These are phyloP conservation scores for Ophiodon elongatus DNA, from an alignment of 2,113 vertebrate species.

Conservation along the genomic window DNA sequence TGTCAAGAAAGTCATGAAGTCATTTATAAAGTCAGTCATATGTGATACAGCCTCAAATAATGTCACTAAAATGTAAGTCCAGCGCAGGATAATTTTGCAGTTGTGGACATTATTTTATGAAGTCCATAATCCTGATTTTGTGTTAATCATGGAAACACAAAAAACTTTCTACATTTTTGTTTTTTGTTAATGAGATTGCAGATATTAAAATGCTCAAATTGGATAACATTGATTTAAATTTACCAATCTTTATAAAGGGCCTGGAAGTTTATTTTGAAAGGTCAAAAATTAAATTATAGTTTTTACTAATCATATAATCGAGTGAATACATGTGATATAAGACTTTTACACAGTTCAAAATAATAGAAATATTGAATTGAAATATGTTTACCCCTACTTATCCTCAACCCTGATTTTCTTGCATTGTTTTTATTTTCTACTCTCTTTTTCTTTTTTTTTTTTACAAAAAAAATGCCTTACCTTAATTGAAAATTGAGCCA, in stretches of 20 bases:
- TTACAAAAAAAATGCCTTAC: background rate
- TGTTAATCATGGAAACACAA: background rate
- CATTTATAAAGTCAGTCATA: background rate
- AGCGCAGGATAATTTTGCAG: no score
- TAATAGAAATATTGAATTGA: background rate
- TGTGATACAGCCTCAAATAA: background rate
- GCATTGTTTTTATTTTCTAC: background rate
- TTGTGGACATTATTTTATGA: background rate
- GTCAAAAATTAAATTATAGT: background rate
- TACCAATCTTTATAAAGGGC: background rate
- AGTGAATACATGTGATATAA: no score
- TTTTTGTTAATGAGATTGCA: background rate
- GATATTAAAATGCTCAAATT: background rate
- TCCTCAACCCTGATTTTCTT: background rate
- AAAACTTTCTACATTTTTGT: background rate
- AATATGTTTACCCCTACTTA: background rate
- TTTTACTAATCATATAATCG: background rate
- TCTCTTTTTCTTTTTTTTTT: background rate
- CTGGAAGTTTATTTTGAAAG: background rate
- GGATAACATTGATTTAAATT: background rate
- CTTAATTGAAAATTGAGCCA: background rate
- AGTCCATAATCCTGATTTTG: background rate
- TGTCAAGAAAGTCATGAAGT: background rate
- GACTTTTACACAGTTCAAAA: background rate
- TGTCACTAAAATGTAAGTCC: background rate